A percentile compares a stretch with the other conserved stretches of the same genome.
These are phyloP conservation scores for Amphipyra berbera DNA, from an alignment of 2,888 invertebrate species.

Conservation along the genomic window DNA sequence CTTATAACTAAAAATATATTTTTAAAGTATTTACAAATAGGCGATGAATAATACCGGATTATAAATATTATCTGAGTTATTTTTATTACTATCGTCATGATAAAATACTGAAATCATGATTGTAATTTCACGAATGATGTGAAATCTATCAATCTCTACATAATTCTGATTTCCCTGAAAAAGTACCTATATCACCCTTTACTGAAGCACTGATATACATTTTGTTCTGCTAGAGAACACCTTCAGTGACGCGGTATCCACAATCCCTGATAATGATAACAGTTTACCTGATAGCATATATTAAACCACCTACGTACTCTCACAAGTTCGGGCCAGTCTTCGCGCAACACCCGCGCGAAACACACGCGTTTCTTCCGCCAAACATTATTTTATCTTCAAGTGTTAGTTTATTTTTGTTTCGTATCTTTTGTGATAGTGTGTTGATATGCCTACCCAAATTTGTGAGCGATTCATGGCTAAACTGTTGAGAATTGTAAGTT, in stretches of 20 bases:
- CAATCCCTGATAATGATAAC: conserved; percentile 58
- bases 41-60: conserved; percentile 32
- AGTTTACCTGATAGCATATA: conserved; percentile 50
- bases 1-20: conserved; percentile 23
- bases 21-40: conserved; percentile 21
- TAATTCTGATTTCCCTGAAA: conserved; percentile 48
- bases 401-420: conserved; percentile 37
- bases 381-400: conserved; percentile 35
- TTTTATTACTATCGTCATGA: conserved; percentile 20
- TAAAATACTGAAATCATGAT: conserved; percentile 32
- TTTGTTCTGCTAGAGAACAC: conserved; percentile 28
- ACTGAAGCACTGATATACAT: conserved; percentile 19
- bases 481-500: conserved; percentile 74
- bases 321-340: conserved; percentile 40
- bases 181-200: conserved; percentile 21
- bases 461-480: conserved; percentile 75
- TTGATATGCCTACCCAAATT: conserved; percentile 75
- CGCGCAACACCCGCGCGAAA: conserved; percentile 35
- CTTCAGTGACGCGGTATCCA: conserved; percentile 42
- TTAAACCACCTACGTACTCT: conserved; percentile 45
- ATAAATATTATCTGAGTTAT: conserved; percentile 31
- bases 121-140: conserved; percentile 12
- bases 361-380: conserved; percentile 29
- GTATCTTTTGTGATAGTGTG: conserved; percentile 45
- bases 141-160: conserved; percentile 24